Evolutionary conservation across 2,797 vertebrate genomes (phyloP), one percentile per base, ranked within the genome.

Genomic region (Monodelphis domestica): DNA sequence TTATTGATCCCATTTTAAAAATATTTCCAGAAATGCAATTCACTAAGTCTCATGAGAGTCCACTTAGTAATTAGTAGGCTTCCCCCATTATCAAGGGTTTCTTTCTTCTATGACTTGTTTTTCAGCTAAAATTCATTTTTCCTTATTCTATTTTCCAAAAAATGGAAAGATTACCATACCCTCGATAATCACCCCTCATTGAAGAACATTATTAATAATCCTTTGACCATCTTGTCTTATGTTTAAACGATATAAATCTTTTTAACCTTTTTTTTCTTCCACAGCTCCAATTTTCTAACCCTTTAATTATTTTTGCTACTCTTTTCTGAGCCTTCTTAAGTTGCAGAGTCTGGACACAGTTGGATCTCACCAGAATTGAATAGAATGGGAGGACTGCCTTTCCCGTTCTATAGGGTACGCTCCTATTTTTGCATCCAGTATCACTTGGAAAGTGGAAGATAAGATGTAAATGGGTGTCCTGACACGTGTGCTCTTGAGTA

Each of bases 1-100:
- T 91, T 96, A 95, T 53, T 95, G 95, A 95, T 90, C 96, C 88
- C 95, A 90, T 96, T 97, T 97, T 94, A 92, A 89, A 95, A 93
- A 90, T 38, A 91, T 93, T 93, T 88, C 78, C 90, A 84, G 53
- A 95, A 54, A 89, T 94, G 30, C 89, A 93, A 29, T 93, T 88
- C 96, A 53, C 89, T 24, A 93, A 94, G 70, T 94, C 91, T 88
- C 78, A 57, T 93, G 87, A 93, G 92, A 92, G 50, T 10, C 55
- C 59, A 95, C 93, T 97, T 96, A 93, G 89, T 90, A 29, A 53
- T 59, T 88, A 96, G 15, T 14, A 95, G 70, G 2, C 29, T 70
- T 95, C 95, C 88, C 70, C 14, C 50, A 28, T 92, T 91, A 78
- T 95, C 91, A 95, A 95, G 91, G 90, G 53, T 57, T 56, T 92